Evolutionary conservation across 1,140 invertebrate genomes (phyloP).

Genomic region (Drosophila triauraria): DNA sequence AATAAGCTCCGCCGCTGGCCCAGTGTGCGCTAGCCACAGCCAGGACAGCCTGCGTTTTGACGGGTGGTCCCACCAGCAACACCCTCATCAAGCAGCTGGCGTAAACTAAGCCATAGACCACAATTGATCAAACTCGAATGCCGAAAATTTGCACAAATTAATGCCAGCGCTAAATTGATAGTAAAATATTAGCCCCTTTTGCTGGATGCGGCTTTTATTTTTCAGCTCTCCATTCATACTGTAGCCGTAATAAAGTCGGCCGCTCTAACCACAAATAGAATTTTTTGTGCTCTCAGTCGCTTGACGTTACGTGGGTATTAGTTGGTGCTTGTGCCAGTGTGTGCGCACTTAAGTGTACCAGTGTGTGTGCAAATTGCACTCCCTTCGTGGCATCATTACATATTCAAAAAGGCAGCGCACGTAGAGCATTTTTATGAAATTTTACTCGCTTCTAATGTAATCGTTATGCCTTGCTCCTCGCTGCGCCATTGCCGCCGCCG

Average conservation of each 20-base stretch:
- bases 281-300: conserved; percentile 70
- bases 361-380: conserved; percentile 71
- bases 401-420: conserved; percentile 80
- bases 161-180: conserved; percentile 70
- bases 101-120: conserved; percentile 43
- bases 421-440: conserved; percentile 76
- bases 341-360: conserved; percentile 29
- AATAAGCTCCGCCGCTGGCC: conserved; percentile 7
- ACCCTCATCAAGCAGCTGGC: conserved; percentile 23
- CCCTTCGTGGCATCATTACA: conserved; percentile 70
- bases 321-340: conserved; percentile 21
- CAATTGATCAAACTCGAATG: conserved; percentile 69
- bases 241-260: conserved; percentile 72
- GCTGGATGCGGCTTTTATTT: conserved; percentile 19
- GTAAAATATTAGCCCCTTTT: conserved; percentile 61
- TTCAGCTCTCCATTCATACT: conserved; percentile 49
- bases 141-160: conserved; percentile 75
- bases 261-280: conserved; percentile 72
- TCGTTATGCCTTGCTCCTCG: conserved; percentile 60
- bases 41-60: conserved; percentile 52
- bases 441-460: conserved; percentile 78
- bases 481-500: background rate
- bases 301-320: conserved; percentile 51
- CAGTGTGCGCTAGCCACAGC: conserved; percentile 26
- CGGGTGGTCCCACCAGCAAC: conserved; percentile 49